Base-by-base conservation (phyloP, 2,113 vertebrate species). In the Phasianus colchicus region DNA sequence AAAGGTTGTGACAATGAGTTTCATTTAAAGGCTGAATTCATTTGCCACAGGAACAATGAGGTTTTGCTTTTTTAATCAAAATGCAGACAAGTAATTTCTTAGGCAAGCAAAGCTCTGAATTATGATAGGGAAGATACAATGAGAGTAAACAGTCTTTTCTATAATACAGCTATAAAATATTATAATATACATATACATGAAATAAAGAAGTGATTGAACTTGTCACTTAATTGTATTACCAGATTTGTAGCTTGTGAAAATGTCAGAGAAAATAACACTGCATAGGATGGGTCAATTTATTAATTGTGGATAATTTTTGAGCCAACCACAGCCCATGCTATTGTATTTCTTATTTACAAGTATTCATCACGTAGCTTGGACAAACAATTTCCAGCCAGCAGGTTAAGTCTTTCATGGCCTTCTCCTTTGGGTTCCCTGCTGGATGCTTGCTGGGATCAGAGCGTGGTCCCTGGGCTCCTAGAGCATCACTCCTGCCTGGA, bases 31-130 rank as follows among this genome's bases (percentile, higher is more conserved):
- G 24, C 86, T 77, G 94, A 93, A 94, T 96, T 97, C 70, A 93
- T 96, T 97, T 96, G 91, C 96, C 90, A 78, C 0, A 1, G 88
- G 92, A 96, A 96, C 90, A 97, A 95, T 94, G 92, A 95, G 90
- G 88, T 81, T 96, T 95, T 92, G 88, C 90, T 93, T 94, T 96
- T 94, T 96, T 96, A 96, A 97, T 97, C 96, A 96, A 95, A 96
- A 95, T 74, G 83, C 91, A 97, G 89, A 96, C 95, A 96, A 96
- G 92, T 94, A 92, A 96, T 97, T 97, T 95, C 90, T 89, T 95
- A 84, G 90, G 83, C 94, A 95, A 95, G 94, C 89, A 94, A 82
- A 92, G 92, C 81, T 90, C 92, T 96, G 95, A 96, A 58, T 97
- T 95, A 97, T 96, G 83, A 88, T 38, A 32, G 83, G 88, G 83